A percentile compares a stretch with the other conserved stretches of the same genome.
Conservation (phyloP, 2,113 vertebrate genomes). For the Mesembrinibis cayennensis region DNA sequence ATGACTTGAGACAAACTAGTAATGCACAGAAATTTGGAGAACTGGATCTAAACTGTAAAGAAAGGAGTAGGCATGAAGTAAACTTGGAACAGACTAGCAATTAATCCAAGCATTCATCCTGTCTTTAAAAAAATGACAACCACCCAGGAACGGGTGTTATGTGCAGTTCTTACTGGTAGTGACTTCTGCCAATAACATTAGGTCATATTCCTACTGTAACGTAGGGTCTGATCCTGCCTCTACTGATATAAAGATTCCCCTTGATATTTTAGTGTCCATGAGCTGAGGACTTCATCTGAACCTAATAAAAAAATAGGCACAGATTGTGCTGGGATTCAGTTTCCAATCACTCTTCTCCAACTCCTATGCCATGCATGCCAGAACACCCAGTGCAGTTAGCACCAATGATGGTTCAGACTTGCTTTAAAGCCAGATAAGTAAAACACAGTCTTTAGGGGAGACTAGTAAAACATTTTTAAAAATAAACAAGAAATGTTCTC, state of each 20-base stretch:
- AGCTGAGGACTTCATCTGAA: neutral
- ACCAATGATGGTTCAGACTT: neutral
- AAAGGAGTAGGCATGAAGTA: neutral
- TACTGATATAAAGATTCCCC: neutral
- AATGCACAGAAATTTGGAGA: neutral
- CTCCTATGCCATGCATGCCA: neutral
- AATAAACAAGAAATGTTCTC: constrained; percentile 30
- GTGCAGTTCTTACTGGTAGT: neutral
- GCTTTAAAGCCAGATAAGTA: neutral
- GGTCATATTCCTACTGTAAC: neutral
- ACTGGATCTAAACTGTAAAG: neutral
- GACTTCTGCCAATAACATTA: neutral
- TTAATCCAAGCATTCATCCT: neutral
- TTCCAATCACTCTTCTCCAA: neutral
- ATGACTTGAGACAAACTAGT: neutral
- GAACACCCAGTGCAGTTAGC: neutral
- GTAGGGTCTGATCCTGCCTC: neutral
- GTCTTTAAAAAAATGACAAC: neutral
- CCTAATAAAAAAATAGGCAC: neutral
- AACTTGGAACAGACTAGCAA: neutral
- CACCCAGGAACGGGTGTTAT: neutral
- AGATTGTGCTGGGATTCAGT: neutral
- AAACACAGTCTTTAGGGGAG: neutral
- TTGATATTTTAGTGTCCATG: neutral
- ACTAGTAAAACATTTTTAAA: neutral